Evolutionary conservation across 2,797 vertebrate species (phyloP), one percentile per base, ranked within the genome.

Genomic region (Microchirus variegatus): DNA sequence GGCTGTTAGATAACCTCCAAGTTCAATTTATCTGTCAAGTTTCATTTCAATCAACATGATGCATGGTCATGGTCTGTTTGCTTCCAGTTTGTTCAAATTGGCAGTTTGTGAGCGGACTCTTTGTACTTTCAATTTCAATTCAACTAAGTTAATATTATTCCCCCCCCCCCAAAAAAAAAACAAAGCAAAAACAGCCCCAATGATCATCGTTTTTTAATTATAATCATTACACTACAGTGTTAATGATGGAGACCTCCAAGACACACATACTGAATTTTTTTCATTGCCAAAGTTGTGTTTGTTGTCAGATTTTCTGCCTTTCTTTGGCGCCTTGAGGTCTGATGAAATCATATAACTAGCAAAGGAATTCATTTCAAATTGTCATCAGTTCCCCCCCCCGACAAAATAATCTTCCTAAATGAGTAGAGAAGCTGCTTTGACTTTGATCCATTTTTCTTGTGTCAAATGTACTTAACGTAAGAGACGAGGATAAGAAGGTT

Each of bases 1-100:
- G 65, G 59, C 79, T 76, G 73, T 80, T 83, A 80, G 86, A 87
- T 87, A 88, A 84, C 78, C 78, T 78, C 73, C 8, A 47, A 78
- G 78, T 78, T 85, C 82, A 84, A 88, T 87, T 79, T 66, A 82
- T 76, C 78, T 82, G 87, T 86, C 87, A 77, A 80, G 37, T 85
- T 80, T 80, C 51, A 86, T 89, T 83, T 75, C 48, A 77, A 69
- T 90, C 84, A 89, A 82, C 85, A 79, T 53, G 77, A 80, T 70
- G 59, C 75, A 78, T 90, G 57, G 70, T 80, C 51, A 44, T 15
- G 65, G 69, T 66, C 73, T 59, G 78, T 83, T 86, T 87, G 73
- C 68, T 50, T 64, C 8, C 5, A 56, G 56, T 85, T 71, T 55
- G 51, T 57, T 75, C 69, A 75, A 77, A 79, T 57, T 77, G 70